Evolutionary conservation across 2,888 invertebrate genomes (phyloP).

Genomic region (Corythucha ciliata): DNA sequence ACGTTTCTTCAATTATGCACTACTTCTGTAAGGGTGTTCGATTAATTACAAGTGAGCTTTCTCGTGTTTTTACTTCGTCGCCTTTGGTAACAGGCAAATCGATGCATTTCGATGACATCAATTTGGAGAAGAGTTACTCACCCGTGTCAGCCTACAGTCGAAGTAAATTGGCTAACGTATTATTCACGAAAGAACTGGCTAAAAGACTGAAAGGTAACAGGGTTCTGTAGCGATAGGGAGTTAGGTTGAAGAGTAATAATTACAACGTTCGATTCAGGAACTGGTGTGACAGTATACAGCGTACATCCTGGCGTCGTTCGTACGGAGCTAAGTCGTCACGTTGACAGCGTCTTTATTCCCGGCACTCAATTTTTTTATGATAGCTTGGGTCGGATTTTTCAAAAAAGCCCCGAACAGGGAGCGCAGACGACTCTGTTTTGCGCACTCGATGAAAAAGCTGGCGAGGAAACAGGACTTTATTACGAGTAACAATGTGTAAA

Average conservation of each 20-base stretch:
- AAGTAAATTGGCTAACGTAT: constrained; percentile 42
- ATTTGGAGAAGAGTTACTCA: constrained; percentile 35
- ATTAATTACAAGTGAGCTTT: not conserved
- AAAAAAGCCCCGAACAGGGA: constrained; percentile 41
- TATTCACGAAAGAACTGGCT: constrained; percentile 41
- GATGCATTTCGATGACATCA: constrained; percentile 54
- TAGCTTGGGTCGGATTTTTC: constrained; percentile 35
- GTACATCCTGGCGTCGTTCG: constrained; percentile 64
- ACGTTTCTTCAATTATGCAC: constrained; percentile 36
- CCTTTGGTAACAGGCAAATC: constrained; percentile 28
- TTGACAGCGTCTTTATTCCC: constrained; percentile 45
- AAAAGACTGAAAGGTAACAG: constrained; percentile 39
- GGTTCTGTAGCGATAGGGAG: not conserved
- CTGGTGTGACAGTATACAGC: constrained; percentile 55
- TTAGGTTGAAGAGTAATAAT: not conserved
- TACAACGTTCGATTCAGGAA: constrained; percentile 26
- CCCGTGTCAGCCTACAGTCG: constrained; percentile 39
- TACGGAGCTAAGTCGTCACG: constrained; percentile 62
- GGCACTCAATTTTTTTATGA: constrained; percentile 41
- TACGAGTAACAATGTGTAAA: constrained; percentile 39
- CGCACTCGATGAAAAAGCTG: constrained; percentile 41
- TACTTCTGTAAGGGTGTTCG: not conserved
- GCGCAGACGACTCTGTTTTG: constrained; percentile 45
- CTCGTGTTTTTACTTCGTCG: not conserved
- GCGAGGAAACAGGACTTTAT: constrained; percentile 43